A percentile compares a stretch with the other conserved stretches of the same genome.
phyloP scores from a whole-genome alignment of 2,888 invertebrate species.

The Acrocera orbiculus region DNA sequence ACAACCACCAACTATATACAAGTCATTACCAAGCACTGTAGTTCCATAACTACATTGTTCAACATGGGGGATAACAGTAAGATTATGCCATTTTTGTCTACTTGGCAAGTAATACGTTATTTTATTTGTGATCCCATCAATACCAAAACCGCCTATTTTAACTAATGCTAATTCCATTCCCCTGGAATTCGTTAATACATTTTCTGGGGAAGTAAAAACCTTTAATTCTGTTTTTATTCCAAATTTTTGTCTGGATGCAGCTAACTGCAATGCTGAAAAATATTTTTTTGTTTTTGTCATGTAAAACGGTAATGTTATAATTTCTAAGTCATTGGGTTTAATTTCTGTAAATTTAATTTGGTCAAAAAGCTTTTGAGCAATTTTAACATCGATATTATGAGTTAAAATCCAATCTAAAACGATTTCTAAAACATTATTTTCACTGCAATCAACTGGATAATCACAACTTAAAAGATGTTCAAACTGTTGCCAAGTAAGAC shows the following conservation, averaged over 20 bases:
- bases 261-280: background rate
- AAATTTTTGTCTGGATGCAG: background rate
- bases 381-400: constrained; percentile 11
- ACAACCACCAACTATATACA: constrained; percentile 54
- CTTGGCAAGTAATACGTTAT: constrained; percentile 44
- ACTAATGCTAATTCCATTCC: constrained; percentile 51
- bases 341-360: constrained; percentile 22
- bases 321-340: constrained; percentile 8
- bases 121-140: constrained; percentile 47
- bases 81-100: constrained; percentile 41
- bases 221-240: background rate
- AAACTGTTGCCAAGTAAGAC: constrained; percentile 41
- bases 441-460: constrained; percentile 50
- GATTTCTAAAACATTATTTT: constrained; percentile 39
- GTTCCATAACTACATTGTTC: constrained; percentile 58
- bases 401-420: constrained; percentile 39
- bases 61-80: constrained; percentile 53
- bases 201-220: constrained; percentile 3
- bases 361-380: constrained; percentile 16
- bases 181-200: constrained; percentile 38
- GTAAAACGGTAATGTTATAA: constrained; percentile 2
- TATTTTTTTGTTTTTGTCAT: background rate
- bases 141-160: constrained; percentile 51
- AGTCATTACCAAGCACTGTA: constrained; percentile 46
- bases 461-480: constrained; percentile 43